Evolutionary conservation across 2,797 vertebrate species (phyloP).

Genomic region (Falco peregrinus): DNA sequence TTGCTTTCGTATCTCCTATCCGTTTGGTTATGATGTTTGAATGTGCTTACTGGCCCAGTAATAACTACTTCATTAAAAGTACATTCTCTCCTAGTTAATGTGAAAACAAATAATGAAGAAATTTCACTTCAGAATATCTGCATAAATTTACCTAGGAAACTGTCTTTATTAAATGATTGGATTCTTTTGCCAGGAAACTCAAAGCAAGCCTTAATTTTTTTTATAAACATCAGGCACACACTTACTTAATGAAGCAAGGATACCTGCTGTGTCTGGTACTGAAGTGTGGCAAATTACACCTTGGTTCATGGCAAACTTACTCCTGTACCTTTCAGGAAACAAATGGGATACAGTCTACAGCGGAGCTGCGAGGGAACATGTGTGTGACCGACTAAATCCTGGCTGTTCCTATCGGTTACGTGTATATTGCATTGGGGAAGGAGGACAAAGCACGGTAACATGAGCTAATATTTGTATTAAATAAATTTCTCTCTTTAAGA

Average conservation of each 20-base stretch:
- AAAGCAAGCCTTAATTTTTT: slow-evolving; percentile 16
- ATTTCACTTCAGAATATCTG: slow-evolving; percentile 27
- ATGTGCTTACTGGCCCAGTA: slow-evolving; percentile 30
- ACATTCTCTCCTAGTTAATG: slow-evolving; percentile 38
- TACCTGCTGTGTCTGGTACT: slow-evolving; percentile 35
- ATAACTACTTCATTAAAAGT: slow-evolving; percentile 55
- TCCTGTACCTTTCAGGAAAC: slow-evolving; percentile 78
- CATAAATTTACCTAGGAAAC: slow-evolving; percentile 31
- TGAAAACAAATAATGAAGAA: slow-evolving; percentile 11
- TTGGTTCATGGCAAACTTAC: slow-evolving; percentile 32
- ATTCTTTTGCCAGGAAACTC: slow-evolving; percentile 63
- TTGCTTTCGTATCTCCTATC: background rate
- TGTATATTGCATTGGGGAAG: slow-evolving; percentile 90
- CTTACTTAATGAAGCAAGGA: slow-evolving; percentile 22
- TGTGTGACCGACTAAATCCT: slow-evolving; percentile 90
- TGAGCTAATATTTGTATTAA: background rate
- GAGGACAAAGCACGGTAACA: slow-evolving; percentile 93
- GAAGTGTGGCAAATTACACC: slow-evolving; percentile 11
- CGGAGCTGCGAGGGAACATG: slow-evolving; percentile 84
- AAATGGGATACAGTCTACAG: slow-evolving; percentile 91
- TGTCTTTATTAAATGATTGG: background rate
- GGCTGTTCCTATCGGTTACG: slow-evolving; percentile 89
- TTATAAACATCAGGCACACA: slow-evolving; percentile 4
- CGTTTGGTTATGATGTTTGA: slow-evolving; percentile 25
- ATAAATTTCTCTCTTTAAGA: background rate